These are phyloP conservation scores for Ooceraea biroi DNA, from an alignment of 1,140 invertebrate genomes.

Conservation along the genomic window DNA sequence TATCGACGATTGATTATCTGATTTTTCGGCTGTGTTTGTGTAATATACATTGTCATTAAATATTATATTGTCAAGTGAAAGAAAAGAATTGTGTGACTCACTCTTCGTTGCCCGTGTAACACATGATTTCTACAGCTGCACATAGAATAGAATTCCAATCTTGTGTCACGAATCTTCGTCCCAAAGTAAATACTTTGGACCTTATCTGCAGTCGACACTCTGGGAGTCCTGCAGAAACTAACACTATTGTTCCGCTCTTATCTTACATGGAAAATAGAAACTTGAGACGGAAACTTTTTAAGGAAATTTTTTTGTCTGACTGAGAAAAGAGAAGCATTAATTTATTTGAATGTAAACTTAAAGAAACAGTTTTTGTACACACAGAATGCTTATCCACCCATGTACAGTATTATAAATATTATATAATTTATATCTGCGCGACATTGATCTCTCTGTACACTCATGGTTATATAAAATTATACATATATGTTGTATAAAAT, in stretches of 20 bases:
- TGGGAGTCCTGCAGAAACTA: not conserved
- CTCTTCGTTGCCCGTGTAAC: not conserved
- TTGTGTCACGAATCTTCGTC: too few relatives aligned
- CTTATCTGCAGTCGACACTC: too few relatives aligned
- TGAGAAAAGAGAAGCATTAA: not conserved
- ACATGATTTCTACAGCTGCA: not conserved
- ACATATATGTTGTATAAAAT: constrained; percentile 61
- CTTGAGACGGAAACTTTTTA: not conserved
- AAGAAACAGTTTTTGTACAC: not conserved
- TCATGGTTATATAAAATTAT: constrained; percentile 20
- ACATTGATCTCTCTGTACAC: constrained; percentile 10
- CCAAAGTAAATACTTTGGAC: too few relatives aligned
- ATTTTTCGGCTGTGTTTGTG: constrained; percentile 80
- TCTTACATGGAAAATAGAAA: not conserved
- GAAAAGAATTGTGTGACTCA: not conserved
- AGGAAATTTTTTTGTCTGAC: not conserved
- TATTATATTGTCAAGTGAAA: constrained; percentile 78
- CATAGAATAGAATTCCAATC: not conserved
- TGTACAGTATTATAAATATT: constrained; percentile 19
- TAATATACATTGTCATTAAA: constrained; percentile 78
- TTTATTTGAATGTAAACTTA: constrained; percentile 1
- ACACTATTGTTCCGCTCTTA: not conserved
- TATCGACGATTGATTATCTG: constrained; percentile 77
- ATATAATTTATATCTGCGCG: constrained; percentile 8
- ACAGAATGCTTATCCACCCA: not conserved